Evolutionary conservation across 2,888 invertebrate species (phyloP).

Genomic region (Cordilura impudica): DNA sequence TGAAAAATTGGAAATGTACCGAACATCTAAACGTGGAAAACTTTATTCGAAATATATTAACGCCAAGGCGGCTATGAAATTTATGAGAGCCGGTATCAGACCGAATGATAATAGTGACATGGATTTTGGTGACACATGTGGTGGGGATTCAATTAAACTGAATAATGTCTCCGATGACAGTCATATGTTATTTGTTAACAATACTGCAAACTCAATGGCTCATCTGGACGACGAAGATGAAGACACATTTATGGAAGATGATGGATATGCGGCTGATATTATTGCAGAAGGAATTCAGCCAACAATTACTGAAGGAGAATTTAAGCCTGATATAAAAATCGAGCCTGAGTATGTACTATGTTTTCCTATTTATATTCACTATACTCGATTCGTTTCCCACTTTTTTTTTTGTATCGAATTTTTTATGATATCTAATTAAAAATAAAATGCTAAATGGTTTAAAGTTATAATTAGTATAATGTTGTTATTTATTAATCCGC

Average conservation of each 20-base stretch:
- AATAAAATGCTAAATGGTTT: too few species aligned
- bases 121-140: not conserved
- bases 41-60: slow-evolving; percentile 71
- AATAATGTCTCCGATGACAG: not conserved
- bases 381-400: too few species aligned
- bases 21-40: slow-evolving; percentile 71
- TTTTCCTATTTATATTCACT: not conserved
- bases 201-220: not conserved
- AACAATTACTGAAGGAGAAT: not conserved
- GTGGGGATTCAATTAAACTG: not conserved
- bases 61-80: not conserved
- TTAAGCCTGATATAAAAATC: not conserved
- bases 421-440: too few species aligned
- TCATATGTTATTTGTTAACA: not conserved
- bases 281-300: not conserved
- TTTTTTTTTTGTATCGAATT: too few species aligned
- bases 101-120: not conserved
- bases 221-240: not conserved
- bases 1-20: slow-evolving; percentile 69
- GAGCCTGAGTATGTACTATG: slow-evolving; percentile 9
- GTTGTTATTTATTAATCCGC: too few species aligned
- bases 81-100: not conserved
- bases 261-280: not conserved
- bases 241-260: not conserved
- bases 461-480: too few species aligned